These are phyloP conservation scores for Cheilosia impressa DNA, from an alignment of 2,888 invertebrate genomes.

Conservation along the genomic window DNA sequence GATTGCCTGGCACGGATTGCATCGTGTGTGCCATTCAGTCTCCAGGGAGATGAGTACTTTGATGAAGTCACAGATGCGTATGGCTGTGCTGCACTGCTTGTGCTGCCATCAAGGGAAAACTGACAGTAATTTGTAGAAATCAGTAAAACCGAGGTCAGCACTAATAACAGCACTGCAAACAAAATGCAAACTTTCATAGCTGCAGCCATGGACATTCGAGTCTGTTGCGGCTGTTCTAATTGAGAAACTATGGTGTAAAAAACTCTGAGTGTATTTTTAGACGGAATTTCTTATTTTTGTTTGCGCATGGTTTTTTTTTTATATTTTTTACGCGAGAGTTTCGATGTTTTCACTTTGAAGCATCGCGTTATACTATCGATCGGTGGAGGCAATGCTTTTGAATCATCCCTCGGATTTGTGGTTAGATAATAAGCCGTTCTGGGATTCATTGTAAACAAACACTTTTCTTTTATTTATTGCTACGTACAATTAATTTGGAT, in stretches of 20 bases:
- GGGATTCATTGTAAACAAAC: constrained; percentile 23
- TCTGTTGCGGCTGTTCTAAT: constrained; percentile 2
- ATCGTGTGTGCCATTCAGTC: constrained; percentile 18
- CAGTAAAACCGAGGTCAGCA: constrained; percentile 17
- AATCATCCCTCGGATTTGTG: constrained; percentile 21
- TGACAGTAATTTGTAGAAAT: constrained; percentile 29
- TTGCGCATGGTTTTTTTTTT: constrained; percentile 16
- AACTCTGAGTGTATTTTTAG: constrained; percentile 32
- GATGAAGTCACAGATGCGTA: background rate
- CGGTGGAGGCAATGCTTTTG: constrained; percentile 15
- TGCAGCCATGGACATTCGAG: background rate
- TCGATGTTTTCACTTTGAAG: constrained; percentile 39
- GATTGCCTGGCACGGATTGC: constrained; percentile 40
- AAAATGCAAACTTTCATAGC: constrained; percentile 22
- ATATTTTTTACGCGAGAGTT: constrained; percentile 1
- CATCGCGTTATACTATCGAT: constrained; percentile 46
- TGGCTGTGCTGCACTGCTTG: background rate
- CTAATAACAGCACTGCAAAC: constrained; percentile 4
- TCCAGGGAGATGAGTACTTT: constrained; percentile 27
- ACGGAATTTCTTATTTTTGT: background rate
- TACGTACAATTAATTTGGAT: constrained; percentile 31
- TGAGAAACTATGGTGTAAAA: background rate
- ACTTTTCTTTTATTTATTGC: constrained; percentile 12
- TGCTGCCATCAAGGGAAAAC: background rate
- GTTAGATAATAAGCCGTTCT: background rate